Evolutionary conservation across 2,888 invertebrate genomes (phyloP).

Genomic region (Ennomos quercinarius): DNA sequence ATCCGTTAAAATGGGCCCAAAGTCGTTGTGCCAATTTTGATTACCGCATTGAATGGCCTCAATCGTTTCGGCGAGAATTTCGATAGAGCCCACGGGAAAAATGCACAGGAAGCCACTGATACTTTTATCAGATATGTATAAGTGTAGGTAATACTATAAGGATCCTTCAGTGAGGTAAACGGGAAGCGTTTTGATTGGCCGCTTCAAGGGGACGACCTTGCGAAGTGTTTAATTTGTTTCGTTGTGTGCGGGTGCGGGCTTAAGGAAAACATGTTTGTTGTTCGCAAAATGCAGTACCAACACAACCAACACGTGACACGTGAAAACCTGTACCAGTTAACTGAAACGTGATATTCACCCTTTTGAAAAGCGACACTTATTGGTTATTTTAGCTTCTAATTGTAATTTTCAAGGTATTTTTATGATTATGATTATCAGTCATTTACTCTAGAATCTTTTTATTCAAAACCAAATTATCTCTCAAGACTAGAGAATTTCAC

Average conservation of each 20-base stretch:
- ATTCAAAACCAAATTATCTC: not conserved
- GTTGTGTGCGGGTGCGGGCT: slow-evolving; percentile 25
- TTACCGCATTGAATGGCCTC: slow-evolving; percentile 30
- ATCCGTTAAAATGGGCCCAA: slow-evolving; percentile 28
- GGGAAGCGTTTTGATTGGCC: slow-evolving; percentile 18
- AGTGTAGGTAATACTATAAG: slow-evolving; percentile 8
- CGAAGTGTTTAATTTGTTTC: slow-evolving; percentile 27
- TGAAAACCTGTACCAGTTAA: slow-evolving; percentile 9
- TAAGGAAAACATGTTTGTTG: slow-evolving; percentile 22
- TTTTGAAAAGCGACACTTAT: slow-evolving; percentile 1
- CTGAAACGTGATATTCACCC: slow-evolving; percentile 16
- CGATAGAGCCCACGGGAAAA: slow-evolving; percentile 37
- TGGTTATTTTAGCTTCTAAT: slow-evolving; percentile 14
- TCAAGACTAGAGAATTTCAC: no score
- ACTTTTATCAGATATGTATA: slow-evolving; percentile 27
- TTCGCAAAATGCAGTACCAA: slow-evolving; percentile 16
- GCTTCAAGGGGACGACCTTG: slow-evolving; percentile 27
- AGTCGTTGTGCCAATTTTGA: slow-evolving; percentile 36
- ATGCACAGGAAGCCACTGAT: slow-evolving; percentile 33
- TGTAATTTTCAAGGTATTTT: slow-evolving; percentile 7
- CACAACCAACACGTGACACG: slow-evolving; percentile 10
- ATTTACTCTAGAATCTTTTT: not conserved
- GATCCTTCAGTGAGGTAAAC: slow-evolving; percentile 29
- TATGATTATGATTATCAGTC: not conserved
- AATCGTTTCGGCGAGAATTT: slow-evolving; percentile 29